phyloP scores from a whole-genome alignment of 2,113 vertebrate genomes.

The Psilopsiagon aurifrons region DNA sequence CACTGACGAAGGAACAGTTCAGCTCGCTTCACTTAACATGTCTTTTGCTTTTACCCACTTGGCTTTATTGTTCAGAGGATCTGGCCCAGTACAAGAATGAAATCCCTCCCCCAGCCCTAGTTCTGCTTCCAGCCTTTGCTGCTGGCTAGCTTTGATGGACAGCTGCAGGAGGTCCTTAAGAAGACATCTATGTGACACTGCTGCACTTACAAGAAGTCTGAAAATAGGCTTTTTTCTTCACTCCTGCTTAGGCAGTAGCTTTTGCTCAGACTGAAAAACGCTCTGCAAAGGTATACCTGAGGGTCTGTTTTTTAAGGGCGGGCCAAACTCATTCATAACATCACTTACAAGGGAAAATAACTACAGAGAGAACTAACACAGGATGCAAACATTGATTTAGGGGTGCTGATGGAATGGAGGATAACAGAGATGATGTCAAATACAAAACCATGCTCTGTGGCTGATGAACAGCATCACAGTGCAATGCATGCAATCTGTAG shows the following conservation, averaged over 20 bases:
- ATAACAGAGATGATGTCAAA: neutral
- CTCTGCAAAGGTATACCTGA: neutral
- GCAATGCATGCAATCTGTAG: neutral
- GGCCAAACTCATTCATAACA: neutral
- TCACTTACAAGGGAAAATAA: neutral
- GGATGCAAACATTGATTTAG: neutral
- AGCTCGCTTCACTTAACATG: conserved; percentile 40
- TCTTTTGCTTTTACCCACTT: conserved; percentile 49
- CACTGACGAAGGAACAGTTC: conserved; percentile 21
- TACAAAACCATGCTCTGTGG: neutral
- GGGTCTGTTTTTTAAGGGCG: neutral
- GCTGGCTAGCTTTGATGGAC: neutral
- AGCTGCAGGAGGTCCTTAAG: neutral
- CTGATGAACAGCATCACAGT: neutral
- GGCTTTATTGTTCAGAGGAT: neutral
- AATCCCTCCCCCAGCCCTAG: neutral
- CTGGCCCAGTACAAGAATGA: neutral
- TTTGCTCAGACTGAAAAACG: neutral
- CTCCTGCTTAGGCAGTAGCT: neutral
- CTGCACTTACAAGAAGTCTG: neutral
- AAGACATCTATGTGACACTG: neutral
- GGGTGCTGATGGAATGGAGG: neutral
- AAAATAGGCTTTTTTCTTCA: neutral
- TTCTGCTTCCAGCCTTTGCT: conserved; percentile 14
- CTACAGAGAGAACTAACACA: neutral